phyloP scores from a whole-genome alignment of 2,113 vertebrate genomes.

The Labeo rohita region DNA sequence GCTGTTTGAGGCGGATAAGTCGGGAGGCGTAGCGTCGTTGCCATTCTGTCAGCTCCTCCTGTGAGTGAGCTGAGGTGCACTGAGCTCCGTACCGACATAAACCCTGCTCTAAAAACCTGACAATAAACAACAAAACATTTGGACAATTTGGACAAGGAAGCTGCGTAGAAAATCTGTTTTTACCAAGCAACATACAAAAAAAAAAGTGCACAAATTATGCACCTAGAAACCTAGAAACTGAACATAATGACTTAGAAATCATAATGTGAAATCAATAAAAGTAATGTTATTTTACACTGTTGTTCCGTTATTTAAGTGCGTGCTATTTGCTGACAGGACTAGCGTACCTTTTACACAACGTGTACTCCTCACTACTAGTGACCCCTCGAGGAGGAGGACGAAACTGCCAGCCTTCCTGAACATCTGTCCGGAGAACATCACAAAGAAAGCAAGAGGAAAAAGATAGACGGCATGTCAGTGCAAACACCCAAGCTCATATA shows the following conservation, averaged over 20 bases:
- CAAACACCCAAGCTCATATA: neutral
- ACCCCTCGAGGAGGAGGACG: conserved; percentile 94
- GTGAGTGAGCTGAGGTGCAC: conserved; percentile 97
- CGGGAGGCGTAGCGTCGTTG: conserved; percentile 94
- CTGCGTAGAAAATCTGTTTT: neutral
- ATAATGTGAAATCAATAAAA: neutral
- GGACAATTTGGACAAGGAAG: neutral
- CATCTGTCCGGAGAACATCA: conserved; percentile 65
- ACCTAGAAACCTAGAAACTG: neutral
- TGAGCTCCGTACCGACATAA: conserved; percentile 97
- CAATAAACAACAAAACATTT: neutral
- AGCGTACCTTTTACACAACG: conserved; percentile 92
- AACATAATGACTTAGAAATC: neutral
- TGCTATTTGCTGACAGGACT: neutral
- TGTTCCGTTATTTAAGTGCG: neutral
- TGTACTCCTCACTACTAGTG: conserved; percentile 98
- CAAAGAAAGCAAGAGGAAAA: neutral
- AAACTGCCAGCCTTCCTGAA: conserved; percentile 94
- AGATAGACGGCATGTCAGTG: neutral
- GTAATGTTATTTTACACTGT: neutral
- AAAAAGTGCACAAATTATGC: neutral
- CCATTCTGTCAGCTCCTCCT: conserved; percentile 97
- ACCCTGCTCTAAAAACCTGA: conserved; percentile 95
- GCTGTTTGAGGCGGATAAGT: conserved; percentile 93
- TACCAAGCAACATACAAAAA: neutral